Conservation (phyloP, 1,140 invertebrate species). For the Meloidogyne exigua region DNA sequence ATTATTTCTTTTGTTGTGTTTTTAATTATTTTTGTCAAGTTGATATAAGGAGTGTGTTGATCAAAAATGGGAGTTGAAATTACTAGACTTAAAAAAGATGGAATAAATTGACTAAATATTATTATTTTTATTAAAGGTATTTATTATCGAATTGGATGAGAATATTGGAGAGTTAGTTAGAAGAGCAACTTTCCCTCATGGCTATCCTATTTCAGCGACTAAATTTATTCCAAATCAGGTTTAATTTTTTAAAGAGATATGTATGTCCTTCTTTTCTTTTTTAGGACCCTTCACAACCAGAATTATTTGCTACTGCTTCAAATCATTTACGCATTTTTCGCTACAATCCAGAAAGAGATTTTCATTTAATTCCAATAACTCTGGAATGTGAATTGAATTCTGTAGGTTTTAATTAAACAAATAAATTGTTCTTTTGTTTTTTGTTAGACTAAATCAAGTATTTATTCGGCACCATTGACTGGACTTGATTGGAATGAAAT, state of each 20-base stretch:
- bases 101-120: too few species aligned
- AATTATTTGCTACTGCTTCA: slow-evolving; percentile 46
- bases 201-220: slow-evolving; percentile 79
- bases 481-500: slow-evolving; percentile 99
- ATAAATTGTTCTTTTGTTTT: too few species aligned
- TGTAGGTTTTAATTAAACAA: slow-evolving; percentile 14
- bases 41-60: too few species aligned
- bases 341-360: slow-evolving; percentile 30
- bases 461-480: slow-evolving; percentile 97
- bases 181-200: slow-evolving; percentile 99
- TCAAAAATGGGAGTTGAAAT: too few species aligned
- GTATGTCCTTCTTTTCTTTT: neutral
- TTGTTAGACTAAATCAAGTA: slow-evolving; percentile 87
- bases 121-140: slow-evolving; percentile 29
- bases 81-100: too few species aligned
- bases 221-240: slow-evolving; percentile 38
- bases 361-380: slow-evolving; percentile 16
- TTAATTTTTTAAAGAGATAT: neutral
- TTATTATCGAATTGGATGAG: slow-evolving; percentile 76
- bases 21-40: too few species aligned
- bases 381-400: slow-evolving; percentile 33
- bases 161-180: slow-evolving; percentile 83
- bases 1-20: too few species aligned
- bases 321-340: slow-evolving; percentile 48
- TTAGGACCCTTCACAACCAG: slow-evolving; percentile 27